Conservation (phyloP, 2,113 vertebrate genomes). For the Danio rerio region GRCz12tu NC_133184.1:36856501-36857000, state of each 20-base stretch:
- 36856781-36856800: constrained; percentile 30
- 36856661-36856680: constrained; percentile 46
- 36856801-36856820: constrained; percentile 4
- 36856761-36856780: constrained; percentile 43
- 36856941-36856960: constrained; percentile 27
- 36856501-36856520: constrained; percentile 4
- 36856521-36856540: background rate
- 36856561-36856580: background rate
- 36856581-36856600: background rate
- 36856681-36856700: constrained; percentile 40
- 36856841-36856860: constrained; percentile 19
- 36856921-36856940: constrained; percentile 22
- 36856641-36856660: constrained; percentile 44
- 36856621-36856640: constrained; percentile 3
- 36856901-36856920: constrained; percentile 21
- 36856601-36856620: background rate
- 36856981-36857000: background rate
- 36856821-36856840: constrained; percentile 25
- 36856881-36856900: constrained; percentile 25
- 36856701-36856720: constrained; percentile 32
- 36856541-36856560: background rate
- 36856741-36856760: constrained; percentile 25
- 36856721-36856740: constrained; percentile 24
- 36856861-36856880: constrained; percentile 18
- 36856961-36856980: constrained; percentile 27